Evolutionary conservation across 2,888 invertebrate genomes (phyloP), one percentile per base, ranked within the genome.

Genomic region (Drosophila demipolita): DNA sequence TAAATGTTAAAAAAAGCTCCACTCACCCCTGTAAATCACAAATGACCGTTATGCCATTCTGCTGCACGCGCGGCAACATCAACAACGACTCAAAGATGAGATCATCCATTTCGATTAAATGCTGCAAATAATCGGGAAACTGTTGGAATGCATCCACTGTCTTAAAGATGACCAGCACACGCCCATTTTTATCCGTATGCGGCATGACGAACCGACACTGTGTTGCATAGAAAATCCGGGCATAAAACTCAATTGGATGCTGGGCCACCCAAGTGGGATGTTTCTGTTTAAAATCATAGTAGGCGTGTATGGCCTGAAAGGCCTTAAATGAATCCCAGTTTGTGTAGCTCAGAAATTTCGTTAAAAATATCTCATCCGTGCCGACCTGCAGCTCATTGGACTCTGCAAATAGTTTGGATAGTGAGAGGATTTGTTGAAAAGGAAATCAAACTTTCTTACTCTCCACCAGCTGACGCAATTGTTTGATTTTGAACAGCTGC

Each of bases 81-180:
- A 92, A 71, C 33, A 92, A 45, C 0, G 92, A 90, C 69, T 92
- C 92, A 69, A 92, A 91, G 52, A 92, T 84, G 38, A 92, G 82
- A 80, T 92, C 92, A 75, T 92, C 92, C 75, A 92, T 92, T 82
- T 92, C 92, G 38, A 92, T 81, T 8, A 91, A 80, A 64, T 91
- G 90, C 54, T 88, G 78, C 33, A 92, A 75, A 60, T 90, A 92
- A 62, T 91, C 90, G 0, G 92, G 91, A 52, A 88, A 92, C 57
- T 84, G 80, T n/a, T 91, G 84, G 42, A 92, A 92, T 5, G 81
- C 90, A 67, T 92, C 92, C 36, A 91, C 92, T 73, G 87, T 82
- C 69, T 91, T 91, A 6, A 90, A 83, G 12, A 92, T 77, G 7
- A 91, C 75, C 62, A 92, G 68, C 0, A 90, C 90, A 4, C 92